Evolutionary conservation across 2,113 vertebrate genomes (phyloP), one percentile per base, ranked within the genome.

Genomic region (Physeter macrocephalus): DNA sequence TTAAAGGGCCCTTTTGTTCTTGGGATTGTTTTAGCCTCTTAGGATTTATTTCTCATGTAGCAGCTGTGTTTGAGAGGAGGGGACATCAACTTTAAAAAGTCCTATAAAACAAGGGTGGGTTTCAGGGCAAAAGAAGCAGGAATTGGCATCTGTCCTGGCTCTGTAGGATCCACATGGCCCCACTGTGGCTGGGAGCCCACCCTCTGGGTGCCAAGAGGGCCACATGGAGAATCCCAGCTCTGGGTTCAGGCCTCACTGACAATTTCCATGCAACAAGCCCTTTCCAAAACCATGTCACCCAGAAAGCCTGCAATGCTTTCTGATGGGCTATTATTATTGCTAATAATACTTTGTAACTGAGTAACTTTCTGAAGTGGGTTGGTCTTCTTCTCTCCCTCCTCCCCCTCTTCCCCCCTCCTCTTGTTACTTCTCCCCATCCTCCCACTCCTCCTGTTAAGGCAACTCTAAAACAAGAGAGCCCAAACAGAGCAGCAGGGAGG

Each of bases 191-290:
- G 62, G 41, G 39, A 46, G 17, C 62, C 25, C 67, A 52, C 54
- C 6, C 9, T 7, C 31, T 31, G n/a, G 4, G 41, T 52, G 49
- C 27, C 0, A 0, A 36, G 64, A 41, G 57, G 41, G 12, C n/a
- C 54, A 62, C 0, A 0, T 59, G 20, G 66, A 61, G 52, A 82
- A 72, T 8, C 14, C 17, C 27, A 49, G 7, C 41, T 77, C 69
- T 41, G 27, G 10, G 13, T 49, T 64, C 61, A 78, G 71, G 23
- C 49, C 29, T 72, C 61, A 23, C 36, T 15, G 75, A 39, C 18
- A 61, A 13, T 61, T 80, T 52, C 25, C 9, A 31, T 10, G 7
- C 41, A 34, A 18, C 1, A 71, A 71, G 34, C 10, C 13, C 64
- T 88, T 81, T 87, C 39, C 12, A 81, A 69, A 61, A 34, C 54